Evolutionary conservation across 2,113 vertebrate species (phyloP).

Genomic region (Barnardius zonarius): DNA sequence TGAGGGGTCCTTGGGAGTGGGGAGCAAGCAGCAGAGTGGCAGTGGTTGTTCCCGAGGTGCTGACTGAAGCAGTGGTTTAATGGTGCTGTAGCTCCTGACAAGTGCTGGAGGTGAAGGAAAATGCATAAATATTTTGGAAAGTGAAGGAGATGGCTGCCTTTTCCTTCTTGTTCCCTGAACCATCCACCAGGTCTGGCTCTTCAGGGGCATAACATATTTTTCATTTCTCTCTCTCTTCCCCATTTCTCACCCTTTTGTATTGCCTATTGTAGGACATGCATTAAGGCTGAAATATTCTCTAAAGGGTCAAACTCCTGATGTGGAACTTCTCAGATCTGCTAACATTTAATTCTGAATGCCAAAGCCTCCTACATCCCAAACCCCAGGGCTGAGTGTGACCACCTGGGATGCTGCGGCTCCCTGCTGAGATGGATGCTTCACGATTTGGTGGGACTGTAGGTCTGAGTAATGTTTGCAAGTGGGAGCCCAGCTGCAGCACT

Average conservation of each 20-base stretch:
- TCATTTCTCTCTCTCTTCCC: background rate
- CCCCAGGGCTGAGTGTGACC: background rate
- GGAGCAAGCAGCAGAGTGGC: background rate
- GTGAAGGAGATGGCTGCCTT: background rate
- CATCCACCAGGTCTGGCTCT: background rate
- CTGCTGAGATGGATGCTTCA: background rate
- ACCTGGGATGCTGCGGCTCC: background rate
- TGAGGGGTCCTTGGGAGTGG: background rate
- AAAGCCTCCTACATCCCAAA: background rate
- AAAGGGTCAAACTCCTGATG: fast-evolving
- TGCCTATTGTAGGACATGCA: fast-evolving
- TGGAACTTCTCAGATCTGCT: background rate
- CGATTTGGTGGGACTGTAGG: background rate
- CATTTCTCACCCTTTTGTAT: background rate
- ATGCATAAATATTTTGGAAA: background rate
- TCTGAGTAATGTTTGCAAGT: background rate
- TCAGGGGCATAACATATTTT: background rate
- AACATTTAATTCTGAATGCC: background rate
- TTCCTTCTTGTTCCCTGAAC: background rate
- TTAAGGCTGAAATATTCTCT: background rate
- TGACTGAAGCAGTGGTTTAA: background rate
- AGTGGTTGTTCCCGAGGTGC: background rate
- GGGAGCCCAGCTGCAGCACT: background rate
- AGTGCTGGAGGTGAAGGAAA: background rate
- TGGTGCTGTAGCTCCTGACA: background rate